A percentile compares a stretch with the other conserved stretches of the same genome.
phyloP scores from a whole-genome alignment of 2,888 invertebrate genomes.

The Diogma glabrata region DNA sequence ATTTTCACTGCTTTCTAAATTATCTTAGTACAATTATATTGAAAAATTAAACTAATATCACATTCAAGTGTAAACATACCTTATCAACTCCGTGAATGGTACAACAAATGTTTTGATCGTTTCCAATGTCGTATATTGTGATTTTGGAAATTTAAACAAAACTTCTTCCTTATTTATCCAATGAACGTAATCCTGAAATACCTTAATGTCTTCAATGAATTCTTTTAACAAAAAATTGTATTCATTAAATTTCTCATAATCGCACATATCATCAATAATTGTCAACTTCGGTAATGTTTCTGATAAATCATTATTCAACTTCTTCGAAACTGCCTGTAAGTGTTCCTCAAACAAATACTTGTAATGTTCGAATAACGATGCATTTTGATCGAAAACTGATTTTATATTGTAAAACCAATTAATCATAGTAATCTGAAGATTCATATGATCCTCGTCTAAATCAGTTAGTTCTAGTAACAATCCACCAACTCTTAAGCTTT shows the following conservation, averaged over 20 bases:
- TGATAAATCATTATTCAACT: conserved; percentile 56
- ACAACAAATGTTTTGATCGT: conserved; percentile 61
- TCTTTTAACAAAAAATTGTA: conserved; percentile 68
- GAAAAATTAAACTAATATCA: no score
- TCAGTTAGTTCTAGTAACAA: conserved; percentile 66
- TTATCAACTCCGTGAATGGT: conserved; percentile 60
- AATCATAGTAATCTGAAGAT: conserved; percentile 68
- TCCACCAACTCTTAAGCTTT: conserved; percentile 49
- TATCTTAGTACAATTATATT: no score
- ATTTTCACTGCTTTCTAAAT: no score
- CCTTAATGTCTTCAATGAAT: conserved; percentile 60
- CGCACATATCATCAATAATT: conserved; percentile 74
- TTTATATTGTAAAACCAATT: conserved; percentile 73
- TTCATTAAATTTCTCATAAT: conserved; percentile 61
- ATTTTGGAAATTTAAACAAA: conserved; percentile 68
- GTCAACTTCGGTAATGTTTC: conserved; percentile 63
- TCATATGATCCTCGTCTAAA: conserved; percentile 61
- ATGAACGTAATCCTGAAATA: conserved; percentile 59
- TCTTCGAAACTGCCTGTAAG: conserved; percentile 53
- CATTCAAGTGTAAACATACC: no score
- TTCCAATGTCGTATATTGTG: conserved; percentile 64
- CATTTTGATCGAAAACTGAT: conserved; percentile 70
- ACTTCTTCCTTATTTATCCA: conserved; percentile 81
- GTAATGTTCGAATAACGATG: conserved; percentile 63
- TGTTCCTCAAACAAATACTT: conserved; percentile 79